These are phyloP conservation scores for Pteruthius melanotis DNA, from an alignment of 2,113 vertebrate species.

Conservation along the genomic window DNA sequence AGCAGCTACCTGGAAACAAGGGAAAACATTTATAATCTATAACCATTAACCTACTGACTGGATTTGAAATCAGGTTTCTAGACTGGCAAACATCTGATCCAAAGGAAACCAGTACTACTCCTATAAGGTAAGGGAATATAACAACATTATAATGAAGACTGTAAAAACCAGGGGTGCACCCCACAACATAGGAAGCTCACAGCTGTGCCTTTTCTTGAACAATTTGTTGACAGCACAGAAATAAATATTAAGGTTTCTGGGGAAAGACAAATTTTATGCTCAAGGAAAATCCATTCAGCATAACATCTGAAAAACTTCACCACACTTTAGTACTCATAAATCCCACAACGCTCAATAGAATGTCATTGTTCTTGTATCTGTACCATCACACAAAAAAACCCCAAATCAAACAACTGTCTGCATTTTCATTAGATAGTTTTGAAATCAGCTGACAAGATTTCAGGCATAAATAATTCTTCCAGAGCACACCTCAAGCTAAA, in stretches of 20 bases:
- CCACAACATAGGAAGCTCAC: background rate
- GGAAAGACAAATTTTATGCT: background rate
- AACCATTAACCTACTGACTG: background rate
- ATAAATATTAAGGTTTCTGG: background rate
- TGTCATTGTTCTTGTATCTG: background rate
- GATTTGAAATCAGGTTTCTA: background rate
- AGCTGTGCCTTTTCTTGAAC: background rate
- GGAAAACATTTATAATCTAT: background rate
- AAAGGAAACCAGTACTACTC: background rate
- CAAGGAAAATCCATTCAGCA: background rate
- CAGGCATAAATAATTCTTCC: background rate
- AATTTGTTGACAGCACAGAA: background rate
- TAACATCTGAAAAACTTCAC: background rate
- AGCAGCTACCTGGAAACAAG: background rate
- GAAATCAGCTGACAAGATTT: background rate
- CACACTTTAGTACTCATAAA: background rate
- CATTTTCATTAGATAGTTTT: background rate
- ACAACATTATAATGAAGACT: background rate
- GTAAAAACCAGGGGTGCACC: background rate
- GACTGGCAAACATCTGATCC: background rate
- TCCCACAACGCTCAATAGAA: rapidly evolving
- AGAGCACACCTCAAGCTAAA: background rate
- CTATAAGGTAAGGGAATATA: background rate
- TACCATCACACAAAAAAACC: background rate
- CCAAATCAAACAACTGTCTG: background rate